Evolutionary conservation across 2,888 invertebrate genomes (phyloP), one percentile per base, ranked within the genome.

Genomic region (Lamellibrachia columna): DNA sequence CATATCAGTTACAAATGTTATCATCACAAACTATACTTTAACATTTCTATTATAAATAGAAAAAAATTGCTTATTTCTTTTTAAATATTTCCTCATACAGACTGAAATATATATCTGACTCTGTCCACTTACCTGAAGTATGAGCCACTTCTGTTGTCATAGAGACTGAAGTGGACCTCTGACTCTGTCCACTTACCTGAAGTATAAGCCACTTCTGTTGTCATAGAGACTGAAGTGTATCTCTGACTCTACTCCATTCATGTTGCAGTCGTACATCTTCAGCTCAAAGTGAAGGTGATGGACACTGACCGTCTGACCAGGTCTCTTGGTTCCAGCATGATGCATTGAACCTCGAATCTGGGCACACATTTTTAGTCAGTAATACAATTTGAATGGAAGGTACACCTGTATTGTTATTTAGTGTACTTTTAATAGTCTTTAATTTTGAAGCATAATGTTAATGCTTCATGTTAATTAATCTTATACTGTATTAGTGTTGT

Each of bases 101-200:
- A 95, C 98, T 98, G 95, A 99, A 98, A 95, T 98, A 98, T 28
- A 99, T 97, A 96, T 99, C 98, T 0, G 98, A 98, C 96, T 98
- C 98, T 40, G 40, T 96, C 99, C 97, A 0, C 98, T 98, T 2
- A 98, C 98, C 75, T 22, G 22, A 75, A 75, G 75, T 22, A n/a
- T 22, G 22, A 15, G 75, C 75, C 22, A 75, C 75, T 75, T 92
- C 98, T 98, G 96, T 98, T 98, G 0, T 98, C 98, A 96, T 98
- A 98, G 96, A 98, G 98, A 28, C 98, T 97, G 98, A 98, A 98
- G 95, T 91, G 91, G 9, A 91, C 90, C 15, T 52, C 1, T 3
- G 58, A 90, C 40, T 40, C 53, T 40, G 11, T 22, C 58, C 40
- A 90, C 52, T 92, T n/a, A 93, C 92, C 92, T 93, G 90, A 93